Evolutionary conservation across 2,113 vertebrate species (phyloP), one percentile per base, ranked within the genome.

Genomic region (Dermatemys mawii): DNA sequence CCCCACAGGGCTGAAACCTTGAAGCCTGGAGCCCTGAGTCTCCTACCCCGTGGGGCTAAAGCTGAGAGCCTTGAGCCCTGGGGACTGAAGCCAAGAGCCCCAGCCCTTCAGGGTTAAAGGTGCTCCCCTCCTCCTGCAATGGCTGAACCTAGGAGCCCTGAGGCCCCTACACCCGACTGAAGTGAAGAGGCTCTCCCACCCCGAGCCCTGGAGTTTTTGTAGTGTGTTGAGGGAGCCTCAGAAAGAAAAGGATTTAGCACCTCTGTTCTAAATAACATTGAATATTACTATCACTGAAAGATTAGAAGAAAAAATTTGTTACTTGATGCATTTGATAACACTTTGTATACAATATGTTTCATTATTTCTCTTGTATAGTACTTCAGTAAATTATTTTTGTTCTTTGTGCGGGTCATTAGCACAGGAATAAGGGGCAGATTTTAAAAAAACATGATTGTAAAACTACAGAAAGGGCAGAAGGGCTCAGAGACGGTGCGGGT

Each of bases 381-480:
- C 50, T 13, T 27, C n/a, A 46, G 0, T 93, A 87, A 78, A 27
- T 90, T 93, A 32, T 26, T 80, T 6, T 57, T 54, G 4, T 17
- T 5, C 76, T 93, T 82, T 84, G 78, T 82, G 85, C 44, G 53
- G 16, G 73, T 76, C 24, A 8, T 46, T 7, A 76, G 29, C 46
- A 73, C 6, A 44, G 41, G 49, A 57, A 80, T 46, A 54, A 46
- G 51, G 8, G 16, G 60, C 35, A 11, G n/a, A 38, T 70, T 21
- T 38, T 11, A 70, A 78, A 97, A 97, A 63, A n/a, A 87, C 49
- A 1, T 10, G 41, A 90, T 90, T 41, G 90, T 38, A 78, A 86
- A 82, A 84, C 54, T 35, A 8, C 81, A 8, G 11, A 11, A 84
- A 41, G 50, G 63, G 41, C 60, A 50, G 1, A 4, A 8, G 16